Conservation (phyloP, 2,888 invertebrate genomes). For the Catocala fraxini region DNA sequence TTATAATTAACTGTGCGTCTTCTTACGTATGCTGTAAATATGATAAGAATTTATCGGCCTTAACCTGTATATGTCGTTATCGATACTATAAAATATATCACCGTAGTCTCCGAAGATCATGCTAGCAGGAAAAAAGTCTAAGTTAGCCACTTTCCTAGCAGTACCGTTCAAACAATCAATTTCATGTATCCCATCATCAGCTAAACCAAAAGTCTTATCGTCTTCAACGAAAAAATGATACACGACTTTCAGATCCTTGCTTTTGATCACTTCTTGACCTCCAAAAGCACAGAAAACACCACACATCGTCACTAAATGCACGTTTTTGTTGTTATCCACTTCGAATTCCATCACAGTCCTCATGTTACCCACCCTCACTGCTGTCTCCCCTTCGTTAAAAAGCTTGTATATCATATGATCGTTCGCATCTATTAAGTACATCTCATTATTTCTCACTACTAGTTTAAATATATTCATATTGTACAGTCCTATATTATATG, state of each 20-base stretch:
- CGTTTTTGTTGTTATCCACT: slow-evolving; percentile 70
- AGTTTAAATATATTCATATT: slow-evolving; percentile 78
- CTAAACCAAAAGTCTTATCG: slow-evolving; percentile 67
- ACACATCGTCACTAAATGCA: slow-evolving; percentile 77
- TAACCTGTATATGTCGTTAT: slow-evolving; percentile 71
- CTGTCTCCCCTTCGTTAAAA: slow-evolving; percentile 59
- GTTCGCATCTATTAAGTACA: slow-evolving; percentile 77
- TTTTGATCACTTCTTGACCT: slow-evolving; percentile 69
- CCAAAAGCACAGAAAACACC: slow-evolving; percentile 72
- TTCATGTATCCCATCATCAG: slow-evolving; percentile 67
- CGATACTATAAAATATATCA: slow-evolving; percentile 73
- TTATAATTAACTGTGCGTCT: slow-evolving; percentile 36
- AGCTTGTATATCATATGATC: slow-evolving; percentile 78
- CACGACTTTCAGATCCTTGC: slow-evolving; percentile 66
- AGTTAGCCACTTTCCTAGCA: slow-evolving; percentile 63
- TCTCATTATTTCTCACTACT: slow-evolving; percentile 74
- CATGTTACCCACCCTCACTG: slow-evolving; percentile 63
- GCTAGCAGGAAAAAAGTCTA: slow-evolving; percentile 70
- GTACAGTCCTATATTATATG: slow-evolving; percentile 71
- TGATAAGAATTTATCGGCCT: slow-evolving; percentile 74
- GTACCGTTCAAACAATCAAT: slow-evolving; percentile 76
- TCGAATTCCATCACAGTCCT: slow-evolving; percentile 76
- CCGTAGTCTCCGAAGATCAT: slow-evolving; percentile 80
- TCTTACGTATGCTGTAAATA: slow-evolving; percentile 68
- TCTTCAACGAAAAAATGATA: slow-evolving; percentile 72